Evolutionary conservation across 2,113 vertebrate species (phyloP).

Genomic region (Odocoileus hemionus): DNA sequence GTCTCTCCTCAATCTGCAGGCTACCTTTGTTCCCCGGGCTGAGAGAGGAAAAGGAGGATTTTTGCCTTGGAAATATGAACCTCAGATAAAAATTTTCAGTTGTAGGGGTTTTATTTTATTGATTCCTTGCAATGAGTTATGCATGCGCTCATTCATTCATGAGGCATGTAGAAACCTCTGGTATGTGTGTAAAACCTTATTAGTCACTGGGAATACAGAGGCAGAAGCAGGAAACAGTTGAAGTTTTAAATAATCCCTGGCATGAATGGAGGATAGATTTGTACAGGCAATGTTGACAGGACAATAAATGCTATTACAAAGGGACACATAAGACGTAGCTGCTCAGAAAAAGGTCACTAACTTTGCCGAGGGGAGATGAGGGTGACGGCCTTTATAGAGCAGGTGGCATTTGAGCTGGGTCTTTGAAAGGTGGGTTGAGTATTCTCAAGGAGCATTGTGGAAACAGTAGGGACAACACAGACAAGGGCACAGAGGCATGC

Average conservation of each 20-base stretch:
- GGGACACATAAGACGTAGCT: background rate
- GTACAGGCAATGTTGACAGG: background rate
- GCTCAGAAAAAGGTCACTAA: background rate
- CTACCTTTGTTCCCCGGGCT: background rate
- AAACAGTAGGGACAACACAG: background rate
- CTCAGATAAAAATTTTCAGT: background rate
- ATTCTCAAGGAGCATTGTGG: background rate
- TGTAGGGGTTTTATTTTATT: background rate
- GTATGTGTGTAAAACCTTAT: background rate
- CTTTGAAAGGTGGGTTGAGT: background rate
- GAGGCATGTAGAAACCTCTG: background rate
- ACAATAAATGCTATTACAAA: background rate
- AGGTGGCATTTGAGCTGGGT: background rate
- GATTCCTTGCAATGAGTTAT: background rate
- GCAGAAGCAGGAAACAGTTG: background rate
- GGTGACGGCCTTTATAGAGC: background rate
- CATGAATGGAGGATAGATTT: too few species aligned
- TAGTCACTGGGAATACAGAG: background rate
- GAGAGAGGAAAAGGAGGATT: background rate
- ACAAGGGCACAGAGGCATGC: background rate
- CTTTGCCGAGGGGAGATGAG: background rate
- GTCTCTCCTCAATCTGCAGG: background rate
- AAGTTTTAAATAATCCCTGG: background rate
- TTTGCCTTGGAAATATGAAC: background rate
- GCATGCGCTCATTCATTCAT: background rate